These are phyloP conservation scores for Plebejus argus DNA, from an alignment of 2,888 invertebrate genomes.

Conservation along the genomic window DNA sequence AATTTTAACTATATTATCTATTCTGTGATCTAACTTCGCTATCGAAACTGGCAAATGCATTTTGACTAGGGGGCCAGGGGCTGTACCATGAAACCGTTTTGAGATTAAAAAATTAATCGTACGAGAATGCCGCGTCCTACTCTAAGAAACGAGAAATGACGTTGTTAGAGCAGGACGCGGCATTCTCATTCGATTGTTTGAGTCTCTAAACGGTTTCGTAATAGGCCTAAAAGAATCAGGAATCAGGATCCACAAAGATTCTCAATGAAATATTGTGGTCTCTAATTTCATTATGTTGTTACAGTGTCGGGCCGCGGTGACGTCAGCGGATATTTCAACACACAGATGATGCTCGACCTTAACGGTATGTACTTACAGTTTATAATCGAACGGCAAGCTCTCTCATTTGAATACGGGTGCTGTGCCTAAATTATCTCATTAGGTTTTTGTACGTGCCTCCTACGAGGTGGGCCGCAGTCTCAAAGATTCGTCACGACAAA, in stretches of 20 bases:
- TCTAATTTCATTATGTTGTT: conserved; percentile 56
- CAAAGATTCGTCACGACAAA: conserved; percentile 27
- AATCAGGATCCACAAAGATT: background rate
- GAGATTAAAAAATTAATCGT: too few relatives aligned
- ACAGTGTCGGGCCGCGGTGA: conserved; percentile 75
- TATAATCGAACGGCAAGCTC: conserved; percentile 37
- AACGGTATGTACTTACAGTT: conserved; percentile 63
- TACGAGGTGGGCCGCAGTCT: conserved; percentile 30
- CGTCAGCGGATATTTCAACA: conserved; percentile 75
- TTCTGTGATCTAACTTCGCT: too few relatives aligned
- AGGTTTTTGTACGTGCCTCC: conserved; percentile 51
- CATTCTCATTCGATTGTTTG: too few relatives aligned
- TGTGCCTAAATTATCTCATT: conserved; percentile 52
- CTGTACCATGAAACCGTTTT: too few relatives aligned
- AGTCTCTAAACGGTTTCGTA: too few relatives aligned
- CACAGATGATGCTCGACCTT: conserved; percentile 77
- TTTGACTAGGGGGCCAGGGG: too few relatives aligned
- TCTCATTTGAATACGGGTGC: conserved; percentile 51
- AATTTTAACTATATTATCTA: too few relatives aligned
- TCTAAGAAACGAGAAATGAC: too few relatives aligned
- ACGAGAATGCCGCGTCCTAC: too few relatives aligned
- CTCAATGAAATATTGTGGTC: background rate
- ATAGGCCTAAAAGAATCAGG: too few relatives aligned
- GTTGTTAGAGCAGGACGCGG: too few relatives aligned
- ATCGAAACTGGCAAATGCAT: too few relatives aligned